phyloP scores from a whole-genome alignment of 2,888 invertebrate genomes.

The Phyllotreta cruciferae region DNA sequence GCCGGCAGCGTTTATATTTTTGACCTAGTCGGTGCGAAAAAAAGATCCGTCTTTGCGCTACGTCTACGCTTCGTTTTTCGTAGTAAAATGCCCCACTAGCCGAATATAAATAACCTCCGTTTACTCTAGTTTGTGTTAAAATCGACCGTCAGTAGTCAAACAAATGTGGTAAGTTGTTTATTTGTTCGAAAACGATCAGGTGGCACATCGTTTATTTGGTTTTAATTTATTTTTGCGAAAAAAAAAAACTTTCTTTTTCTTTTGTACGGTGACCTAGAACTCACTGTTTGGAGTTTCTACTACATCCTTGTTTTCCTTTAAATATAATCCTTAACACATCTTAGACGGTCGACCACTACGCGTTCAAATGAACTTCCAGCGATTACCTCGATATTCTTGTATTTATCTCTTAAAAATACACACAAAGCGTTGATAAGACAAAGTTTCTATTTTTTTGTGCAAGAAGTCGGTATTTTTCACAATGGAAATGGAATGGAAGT shows the following conservation, averaged over 20 bases:
- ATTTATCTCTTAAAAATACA: too few species aligned
- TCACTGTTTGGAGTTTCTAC: conserved; percentile 21
- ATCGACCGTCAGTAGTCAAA: conserved; percentile 35
- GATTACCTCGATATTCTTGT: too few species aligned
- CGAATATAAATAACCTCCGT: conserved; percentile 29
- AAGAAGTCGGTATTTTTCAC: too few species aligned
- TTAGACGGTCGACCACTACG: too few species aligned
- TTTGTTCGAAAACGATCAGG: conserved; percentile 38
- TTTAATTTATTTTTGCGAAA: conserved; percentile 39
- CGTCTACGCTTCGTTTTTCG: conserved; percentile 17
- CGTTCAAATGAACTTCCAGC: too few species aligned
- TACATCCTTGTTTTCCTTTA: too few species aligned
- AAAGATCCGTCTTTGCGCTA: background rate
- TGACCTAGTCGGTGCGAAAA: conserved; percentile 12
- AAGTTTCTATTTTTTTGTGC: too few species aligned
- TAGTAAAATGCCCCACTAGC: conserved; percentile 19
- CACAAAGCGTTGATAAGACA: too few species aligned
- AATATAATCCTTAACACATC: too few species aligned
- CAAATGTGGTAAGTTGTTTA: conserved; percentile 39
- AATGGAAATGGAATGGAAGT: background rate
- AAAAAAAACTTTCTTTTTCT: conserved; percentile 33
- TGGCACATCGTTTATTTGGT: conserved; percentile 39
- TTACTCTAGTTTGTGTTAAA: conserved; percentile 31
- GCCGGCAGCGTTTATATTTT: conserved; percentile 10
- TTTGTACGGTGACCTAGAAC: conserved; percentile 34